A percentile compares a stretch with the other conserved stretches of the same genome.
These are phyloP conservation scores for Spermophilus dauricus DNA, from an alignment of 2,113 vertebrate genomes.

Conservation along the genomic window DNA sequence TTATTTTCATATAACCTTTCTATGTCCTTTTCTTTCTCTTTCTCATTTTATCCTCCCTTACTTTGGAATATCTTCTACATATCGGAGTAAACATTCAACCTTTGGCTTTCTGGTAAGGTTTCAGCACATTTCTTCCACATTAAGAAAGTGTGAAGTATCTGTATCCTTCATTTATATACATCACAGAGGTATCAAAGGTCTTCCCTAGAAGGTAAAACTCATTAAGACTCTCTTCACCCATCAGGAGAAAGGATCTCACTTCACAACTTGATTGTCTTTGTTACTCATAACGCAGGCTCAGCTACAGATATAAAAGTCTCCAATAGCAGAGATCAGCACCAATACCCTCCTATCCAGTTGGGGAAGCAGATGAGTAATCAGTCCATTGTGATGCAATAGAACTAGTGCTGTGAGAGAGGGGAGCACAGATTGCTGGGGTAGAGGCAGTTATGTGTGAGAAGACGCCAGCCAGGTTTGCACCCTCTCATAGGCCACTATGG, in stretches of 20 bases:
- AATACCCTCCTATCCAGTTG: neutral
- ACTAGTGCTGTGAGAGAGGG: neutral
- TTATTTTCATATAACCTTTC: too few relatives aligned
- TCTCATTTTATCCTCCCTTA: too few relatives aligned
- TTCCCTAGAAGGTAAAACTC: neutral
- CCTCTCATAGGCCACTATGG: neutral
- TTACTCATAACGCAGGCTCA: fast-evolving
- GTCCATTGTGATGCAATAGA: neutral
- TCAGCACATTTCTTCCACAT: neutral
- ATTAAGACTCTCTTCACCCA: too few relatives aligned
- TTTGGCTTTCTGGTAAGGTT: too few relatives aligned
- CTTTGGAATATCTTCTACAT: too few relatives aligned
- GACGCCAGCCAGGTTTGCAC: too few relatives aligned
- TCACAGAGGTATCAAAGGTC: neutral
- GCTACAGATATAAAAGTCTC: neutral
- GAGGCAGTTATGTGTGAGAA: neutral
- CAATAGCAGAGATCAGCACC: neutral
- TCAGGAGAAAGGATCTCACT: neutral
- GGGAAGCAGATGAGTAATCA: neutral
- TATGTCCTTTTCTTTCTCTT: too few relatives aligned
- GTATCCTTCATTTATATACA: neutral
- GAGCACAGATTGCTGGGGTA: neutral
- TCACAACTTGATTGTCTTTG: too few relatives aligned
- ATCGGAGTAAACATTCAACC: too few relatives aligned
- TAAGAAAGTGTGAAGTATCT: neutral